phyloP scores from a whole-genome alignment of 2,797 vertebrate genomes.

The Helostoma temminkii region DNA sequence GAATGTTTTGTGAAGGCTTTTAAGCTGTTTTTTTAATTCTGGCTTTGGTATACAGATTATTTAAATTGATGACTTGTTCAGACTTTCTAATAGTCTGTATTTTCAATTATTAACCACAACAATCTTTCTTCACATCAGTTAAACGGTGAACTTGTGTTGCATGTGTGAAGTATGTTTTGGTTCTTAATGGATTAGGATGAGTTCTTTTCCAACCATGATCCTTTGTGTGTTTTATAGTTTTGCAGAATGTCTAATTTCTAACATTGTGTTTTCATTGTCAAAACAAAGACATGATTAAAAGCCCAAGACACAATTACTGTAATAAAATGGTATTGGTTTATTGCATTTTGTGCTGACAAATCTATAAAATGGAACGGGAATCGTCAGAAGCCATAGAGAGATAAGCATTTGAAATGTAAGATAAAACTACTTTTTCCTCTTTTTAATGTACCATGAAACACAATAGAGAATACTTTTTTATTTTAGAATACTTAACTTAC shows the following conservation, averaged over 20 bases:
- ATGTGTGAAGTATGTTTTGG: slow-evolving; percentile 53
- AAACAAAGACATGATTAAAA: slow-evolving; percentile 70
- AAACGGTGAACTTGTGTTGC: slow-evolving; percentile 29
- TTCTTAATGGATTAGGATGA: slow-evolving; percentile 23
- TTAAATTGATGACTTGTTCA: slow-evolving; percentile 23
- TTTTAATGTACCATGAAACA: slow-evolving; percentile 93
- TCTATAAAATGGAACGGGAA: slow-evolving; percentile 98
- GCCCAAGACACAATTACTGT: slow-evolving; percentile 85
- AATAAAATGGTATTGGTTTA: slow-evolving; percentile 99
- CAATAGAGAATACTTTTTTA: slow-evolving; percentile 86
- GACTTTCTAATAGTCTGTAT: slow-evolving; percentile 30
- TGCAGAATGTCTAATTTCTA: slow-evolving; percentile 59
- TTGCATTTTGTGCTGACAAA: slow-evolving; percentile 99
- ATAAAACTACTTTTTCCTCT: slow-evolving; percentile 88
- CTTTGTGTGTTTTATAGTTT: slow-evolving; percentile 51
- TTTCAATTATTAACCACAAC: slow-evolving; percentile 40
- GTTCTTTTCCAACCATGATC: slow-evolving; percentile 40
- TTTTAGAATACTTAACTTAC: slow-evolving; percentile 90
- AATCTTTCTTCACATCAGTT: slow-evolving; percentile 20
- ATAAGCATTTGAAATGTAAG: slow-evolving; percentile 97
- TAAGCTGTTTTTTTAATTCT: slow-evolving; percentile 37
- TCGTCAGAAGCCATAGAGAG: slow-evolving; percentile 95
- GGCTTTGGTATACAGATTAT: slow-evolving; percentile 33
- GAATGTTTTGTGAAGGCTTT: slow-evolving; percentile 68
- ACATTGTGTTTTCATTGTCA: slow-evolving; percentile 44